phyloP scores from a whole-genome alignment of 2,797 vertebrate genomes.

The Trichosurus vulpecula region DNA sequence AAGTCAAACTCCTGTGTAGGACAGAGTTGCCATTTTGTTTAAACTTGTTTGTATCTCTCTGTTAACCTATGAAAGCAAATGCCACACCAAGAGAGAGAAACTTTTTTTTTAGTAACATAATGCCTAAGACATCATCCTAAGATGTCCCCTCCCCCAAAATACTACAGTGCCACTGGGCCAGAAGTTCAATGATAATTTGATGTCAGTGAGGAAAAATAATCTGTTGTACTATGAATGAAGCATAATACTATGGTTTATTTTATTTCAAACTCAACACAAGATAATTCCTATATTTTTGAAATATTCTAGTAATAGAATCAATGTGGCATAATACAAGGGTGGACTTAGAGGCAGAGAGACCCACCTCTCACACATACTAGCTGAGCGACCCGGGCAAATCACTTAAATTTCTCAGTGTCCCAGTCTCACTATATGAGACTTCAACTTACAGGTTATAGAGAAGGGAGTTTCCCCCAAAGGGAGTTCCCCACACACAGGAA shows the following conservation, averaged over 20 bases:
- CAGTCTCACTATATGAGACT: background rate
- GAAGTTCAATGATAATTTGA: constrained; percentile 46
- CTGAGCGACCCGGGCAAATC: background rate
- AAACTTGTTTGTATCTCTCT: constrained; percentile 60
- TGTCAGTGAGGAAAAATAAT: constrained; percentile 45
- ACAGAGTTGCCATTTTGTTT: constrained; percentile 54
- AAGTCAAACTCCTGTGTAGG: constrained; percentile 32
- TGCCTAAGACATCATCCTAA: constrained; percentile 55
- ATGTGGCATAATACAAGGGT: background rate
- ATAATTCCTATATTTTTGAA: background rate
- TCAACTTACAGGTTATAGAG: background rate
- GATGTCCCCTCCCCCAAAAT: constrained; percentile 17
- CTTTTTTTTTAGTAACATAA: constrained; percentile 43
- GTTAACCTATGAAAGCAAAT: constrained; percentile 63
- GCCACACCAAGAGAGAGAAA: constrained; percentile 13
- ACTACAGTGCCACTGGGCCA: background rate
- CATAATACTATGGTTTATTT: constrained; percentile 20
- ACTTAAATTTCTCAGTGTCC: background rate
- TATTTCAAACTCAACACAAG: constrained; percentile 41
- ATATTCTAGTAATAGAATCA: background rate
- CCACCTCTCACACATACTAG: background rate
- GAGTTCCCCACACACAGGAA: background rate
- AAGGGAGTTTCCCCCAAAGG: background rate
- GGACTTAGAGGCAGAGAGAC: background rate
- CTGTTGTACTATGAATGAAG: background rate